Evolutionary conservation across 1,140 invertebrate species (phyloP), one percentile per base, ranked within the genome.

Genomic region (Aphis gossypii): DNA sequence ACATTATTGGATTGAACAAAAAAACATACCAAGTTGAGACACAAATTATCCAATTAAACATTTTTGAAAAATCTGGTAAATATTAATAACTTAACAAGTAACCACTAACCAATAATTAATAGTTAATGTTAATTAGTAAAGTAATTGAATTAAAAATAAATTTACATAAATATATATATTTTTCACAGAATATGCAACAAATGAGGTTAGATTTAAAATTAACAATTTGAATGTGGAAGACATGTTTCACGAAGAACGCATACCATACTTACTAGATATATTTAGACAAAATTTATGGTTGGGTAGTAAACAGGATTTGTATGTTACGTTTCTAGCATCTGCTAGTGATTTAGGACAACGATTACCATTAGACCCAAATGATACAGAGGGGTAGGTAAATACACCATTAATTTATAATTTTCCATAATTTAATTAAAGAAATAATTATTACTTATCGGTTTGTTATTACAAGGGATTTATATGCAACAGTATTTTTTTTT

Each of bases 211-310:
- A 94, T 95, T 99, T 94, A 98, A 98, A 95, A 97, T 99, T 83
- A 97, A 98, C 94, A 98, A 98, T 95, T 95, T 98, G 18, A 98
- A 99, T 94, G 96, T 98, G 2, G 97, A 97, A 94, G 97, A 98
- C 94, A 96, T 98, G 95, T 97, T 98, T 94, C 96, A 97, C 95
- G 95, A 94, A 44, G 96, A 95, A 94, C 96, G 97, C 94, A 97
- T 97, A 94, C 96, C 97, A 76, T 96, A 96, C 46, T 95, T 99
- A 2, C 96, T 98, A 88, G 97, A 98, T 94, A 96, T 98, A 88
- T 97, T 98, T 94, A 96, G 96, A 90, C 95, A 95, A 46, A 95
- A 95, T 41, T 94, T 97, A 8, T 97, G 96, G 96, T 95, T 95
- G 94, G 95, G 96, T 60, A 96, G 95, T 76, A 94, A 94, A 41